Conservation (phyloP, 2,113 vertebrate species). For the Epinephelus moara region DNA sequence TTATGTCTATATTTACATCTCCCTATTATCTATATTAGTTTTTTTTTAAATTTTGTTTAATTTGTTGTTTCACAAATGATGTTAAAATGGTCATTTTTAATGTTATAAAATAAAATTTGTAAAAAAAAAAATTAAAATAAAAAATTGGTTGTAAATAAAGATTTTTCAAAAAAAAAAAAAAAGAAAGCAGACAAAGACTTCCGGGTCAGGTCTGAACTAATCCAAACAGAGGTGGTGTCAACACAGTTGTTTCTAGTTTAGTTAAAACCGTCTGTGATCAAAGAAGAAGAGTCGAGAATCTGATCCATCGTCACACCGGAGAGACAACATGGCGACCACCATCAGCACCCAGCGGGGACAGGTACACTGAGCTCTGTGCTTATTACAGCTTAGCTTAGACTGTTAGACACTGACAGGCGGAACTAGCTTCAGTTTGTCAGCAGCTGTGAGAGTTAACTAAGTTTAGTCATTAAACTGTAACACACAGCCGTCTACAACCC, state of each 20-base stretch:
- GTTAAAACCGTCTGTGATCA: neutral
- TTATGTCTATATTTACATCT: too few species aligned
- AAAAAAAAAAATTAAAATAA: too few species aligned
- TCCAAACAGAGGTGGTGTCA: too few species aligned
- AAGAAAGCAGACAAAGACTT: neutral
- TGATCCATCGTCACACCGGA: neutral
- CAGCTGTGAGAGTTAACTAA: neutral
- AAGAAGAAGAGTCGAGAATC: neutral
- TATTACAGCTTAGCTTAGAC: too few species aligned
- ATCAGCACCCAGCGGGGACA: conserved; percentile 84
- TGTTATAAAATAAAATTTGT: too few species aligned
- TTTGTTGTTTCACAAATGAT: too few species aligned
- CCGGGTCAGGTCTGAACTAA: neutral
- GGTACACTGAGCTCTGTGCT: conserved; percentile 27
- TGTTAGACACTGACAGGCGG: neutral
- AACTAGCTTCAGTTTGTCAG: conserved; percentile 1
- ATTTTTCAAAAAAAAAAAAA: too few species aligned
- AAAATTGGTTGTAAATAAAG: too few species aligned
- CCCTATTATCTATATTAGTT: too few species aligned
- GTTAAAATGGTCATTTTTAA: too few species aligned
- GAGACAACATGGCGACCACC: conserved; percentile 77
- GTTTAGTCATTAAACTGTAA: neutral
- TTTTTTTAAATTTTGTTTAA: too few species aligned
- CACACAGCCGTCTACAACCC: neutral
- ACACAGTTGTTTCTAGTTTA: too few species aligned